These are phyloP conservation scores for Microplitis demolitor DNA, from an alignment of 1,140 invertebrate species.

Conservation along the genomic window DNA sequence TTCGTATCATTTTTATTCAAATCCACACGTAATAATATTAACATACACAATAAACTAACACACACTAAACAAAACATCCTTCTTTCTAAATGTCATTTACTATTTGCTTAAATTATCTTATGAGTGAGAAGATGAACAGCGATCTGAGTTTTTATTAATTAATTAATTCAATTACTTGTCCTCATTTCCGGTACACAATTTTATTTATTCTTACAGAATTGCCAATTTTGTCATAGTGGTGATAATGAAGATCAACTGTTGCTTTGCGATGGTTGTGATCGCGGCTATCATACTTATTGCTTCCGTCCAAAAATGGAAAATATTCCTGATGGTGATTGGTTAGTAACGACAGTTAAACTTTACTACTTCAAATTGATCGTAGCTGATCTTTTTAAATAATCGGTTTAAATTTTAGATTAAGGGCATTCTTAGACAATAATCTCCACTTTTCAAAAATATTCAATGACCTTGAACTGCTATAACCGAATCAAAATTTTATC, in stretches of 20 bases:
- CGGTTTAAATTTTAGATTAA: too few species aligned
- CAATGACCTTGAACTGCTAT: too few species aligned
- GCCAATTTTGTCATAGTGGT: constrained; percentile 94
- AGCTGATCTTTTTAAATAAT: too few species aligned
- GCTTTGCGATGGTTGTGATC: constrained; percentile 96
- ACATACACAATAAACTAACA: neutral
- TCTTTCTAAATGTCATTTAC: neutral
- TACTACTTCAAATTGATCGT: neutral
- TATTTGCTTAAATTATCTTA: neutral
- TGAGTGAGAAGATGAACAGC: constrained; percentile 32
- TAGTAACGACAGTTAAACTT: constrained; percentile 42
- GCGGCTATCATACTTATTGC: constrained; percentile 97
- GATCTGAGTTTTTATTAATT: constrained; percentile 36
- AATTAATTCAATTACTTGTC: neutral
- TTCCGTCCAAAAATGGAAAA: constrained; percentile 96
- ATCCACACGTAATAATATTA: neutral
- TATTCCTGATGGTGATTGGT: constrained; percentile 97
- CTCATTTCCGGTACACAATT: neutral
- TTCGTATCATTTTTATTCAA: constrained; percentile 33
- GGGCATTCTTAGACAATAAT: too few species aligned
- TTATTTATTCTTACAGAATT: constrained; percentile 75
- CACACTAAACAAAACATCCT: neutral
- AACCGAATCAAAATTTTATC: too few species aligned
- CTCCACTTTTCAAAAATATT: too few species aligned
- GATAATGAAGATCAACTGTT: constrained; percentile 95